A percentile compares a stretch with the other conserved stretches of the same genome.
Evolutionary conservation across 2,888 invertebrate genomes (phyloP).

Genomic region (Epiblema foenella): DNA sequence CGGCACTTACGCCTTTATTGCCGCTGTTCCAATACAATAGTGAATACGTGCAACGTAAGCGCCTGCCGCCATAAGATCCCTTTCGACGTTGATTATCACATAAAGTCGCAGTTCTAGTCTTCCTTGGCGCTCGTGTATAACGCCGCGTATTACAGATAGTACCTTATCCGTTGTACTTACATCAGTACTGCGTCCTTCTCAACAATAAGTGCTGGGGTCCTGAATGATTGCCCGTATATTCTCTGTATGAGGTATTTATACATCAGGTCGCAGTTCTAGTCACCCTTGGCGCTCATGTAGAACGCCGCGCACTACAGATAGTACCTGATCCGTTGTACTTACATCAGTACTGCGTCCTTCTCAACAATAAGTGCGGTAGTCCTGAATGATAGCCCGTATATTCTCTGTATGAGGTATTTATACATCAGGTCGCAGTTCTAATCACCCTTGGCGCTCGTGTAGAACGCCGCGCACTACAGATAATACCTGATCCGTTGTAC

Average conservation of each 20-base stretch:
- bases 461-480: constrained; percentile 89
- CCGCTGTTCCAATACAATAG: too few species aligned
- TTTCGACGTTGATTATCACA: too few species aligned
- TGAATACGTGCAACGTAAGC: too few species aligned
- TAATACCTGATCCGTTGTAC: constrained; percentile 58
- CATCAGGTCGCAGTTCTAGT: constrained; percentile 98
- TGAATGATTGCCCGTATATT: constrained; percentile 97
- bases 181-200: constrained; percentile 99
- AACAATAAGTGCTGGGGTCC: constrained; percentile 97
- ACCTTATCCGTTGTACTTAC: constrained; percentile 88
- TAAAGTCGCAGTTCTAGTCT: too few species aligned
- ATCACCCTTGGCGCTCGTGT: constrained; percentile 99
- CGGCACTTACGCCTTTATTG: too few species aligned
- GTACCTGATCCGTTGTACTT: constrained; percentile 68
- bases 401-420: constrained; percentile 98
- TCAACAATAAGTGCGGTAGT: constrained; percentile 98
- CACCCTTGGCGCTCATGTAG: constrained; percentile 99
- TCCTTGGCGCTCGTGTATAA: too few species aligned
- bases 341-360: constrained; percentile 99
- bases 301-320: constrained; percentile 82
- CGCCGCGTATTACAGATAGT: too few species aligned
- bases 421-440: constrained; percentile 99
- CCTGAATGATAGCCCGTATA: constrained; percentile 97
- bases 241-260: constrained; percentile 99
- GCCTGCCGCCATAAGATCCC: too few species aligned